These are phyloP conservation scores for Opisthocomus hoazin DNA, from an alignment of 2,113 vertebrate genomes.

Conservation along the genomic window DNA sequence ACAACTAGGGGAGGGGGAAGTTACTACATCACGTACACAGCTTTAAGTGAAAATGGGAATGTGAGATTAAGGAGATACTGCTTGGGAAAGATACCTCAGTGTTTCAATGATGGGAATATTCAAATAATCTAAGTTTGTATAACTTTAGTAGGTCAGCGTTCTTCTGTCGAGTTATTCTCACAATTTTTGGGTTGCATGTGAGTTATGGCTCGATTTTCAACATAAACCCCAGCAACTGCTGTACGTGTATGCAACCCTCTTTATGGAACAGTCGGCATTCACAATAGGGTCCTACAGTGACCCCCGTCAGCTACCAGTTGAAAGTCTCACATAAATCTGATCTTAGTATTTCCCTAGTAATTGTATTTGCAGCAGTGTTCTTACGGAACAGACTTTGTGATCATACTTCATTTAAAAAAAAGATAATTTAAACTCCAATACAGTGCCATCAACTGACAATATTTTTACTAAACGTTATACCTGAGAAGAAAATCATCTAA, in stretches of 20 bases:
- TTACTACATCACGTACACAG: background rate
- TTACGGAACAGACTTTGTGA: background rate
- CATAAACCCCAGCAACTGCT: fast-evolving
- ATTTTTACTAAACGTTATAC: background rate
- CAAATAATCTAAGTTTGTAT: background rate
- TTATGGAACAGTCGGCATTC: no score
- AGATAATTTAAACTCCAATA: background rate
- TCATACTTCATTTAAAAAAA: background rate
- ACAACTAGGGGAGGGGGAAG: background rate
- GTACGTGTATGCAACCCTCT: background rate
- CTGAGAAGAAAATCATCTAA: background rate
- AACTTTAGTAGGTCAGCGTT: background rate
- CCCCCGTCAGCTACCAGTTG: background rate
- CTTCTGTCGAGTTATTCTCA: background rate
- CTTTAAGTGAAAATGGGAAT: background rate
- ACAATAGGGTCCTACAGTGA: background rate
- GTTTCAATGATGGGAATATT: background rate
- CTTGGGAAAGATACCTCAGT: background rate
- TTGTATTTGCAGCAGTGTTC: background rate
- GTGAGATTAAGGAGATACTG: background rate
- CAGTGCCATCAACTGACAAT: background rate
- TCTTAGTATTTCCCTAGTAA: background rate
- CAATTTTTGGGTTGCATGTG: background rate
- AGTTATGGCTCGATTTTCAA: background rate
- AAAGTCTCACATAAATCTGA: background rate